Evolutionary conservation across 2,797 vertebrate genomes (phyloP).

Genomic region (Centropyge bicolor): DNA sequence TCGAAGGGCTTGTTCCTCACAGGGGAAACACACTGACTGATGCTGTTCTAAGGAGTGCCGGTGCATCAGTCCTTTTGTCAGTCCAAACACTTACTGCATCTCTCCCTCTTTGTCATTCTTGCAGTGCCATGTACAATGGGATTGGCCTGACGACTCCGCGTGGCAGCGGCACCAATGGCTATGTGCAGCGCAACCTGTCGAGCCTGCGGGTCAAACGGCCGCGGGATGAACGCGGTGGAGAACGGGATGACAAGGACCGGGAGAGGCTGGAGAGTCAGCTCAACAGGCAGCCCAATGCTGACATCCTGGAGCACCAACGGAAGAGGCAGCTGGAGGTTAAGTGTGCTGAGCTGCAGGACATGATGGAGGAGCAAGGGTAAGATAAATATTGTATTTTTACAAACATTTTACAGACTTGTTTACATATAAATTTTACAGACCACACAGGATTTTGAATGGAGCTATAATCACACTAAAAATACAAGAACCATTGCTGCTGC

Average conservation of each 20-base stretch:
- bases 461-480: not conserved
- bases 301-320: slow-evolving; percentile 95
- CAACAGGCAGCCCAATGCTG: slow-evolving; percentile 92
- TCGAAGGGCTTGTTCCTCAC: not conserved
- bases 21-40: not conserved
- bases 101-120: not conserved
- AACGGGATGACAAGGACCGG: slow-evolving; percentile 90
- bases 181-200: slow-evolving; percentile 95
- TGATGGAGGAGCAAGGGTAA: slow-evolving; percentile 97
- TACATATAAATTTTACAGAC: not conserved
- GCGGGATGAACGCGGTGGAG: slow-evolving; percentile 86
- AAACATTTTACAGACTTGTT: not conserved
- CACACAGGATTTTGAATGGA: not conserved
- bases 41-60: not conserved
- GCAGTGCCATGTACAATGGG: slow-evolving; percentile 93
- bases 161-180: slow-evolving; percentile 95
- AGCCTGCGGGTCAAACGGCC: slow-evolving; percentile 90
- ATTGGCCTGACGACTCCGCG: slow-evolving; percentile 94
- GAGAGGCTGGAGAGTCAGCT: slow-evolving; percentile 91
- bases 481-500: not conserved
- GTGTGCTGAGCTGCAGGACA: slow-evolving; percentile 95
- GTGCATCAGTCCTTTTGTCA: too few relatives aligned
- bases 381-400: slow-evolving; percentile 27
- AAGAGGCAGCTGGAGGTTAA: slow-evolving; percentile 96
- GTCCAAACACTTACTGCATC: not conserved